A percentile compares a stretch with the other conserved stretches of the same genome.
Evolutionary conservation across 1,140 invertebrate species (phyloP).

Genomic region (Elymnias hypermnestra): DNA sequence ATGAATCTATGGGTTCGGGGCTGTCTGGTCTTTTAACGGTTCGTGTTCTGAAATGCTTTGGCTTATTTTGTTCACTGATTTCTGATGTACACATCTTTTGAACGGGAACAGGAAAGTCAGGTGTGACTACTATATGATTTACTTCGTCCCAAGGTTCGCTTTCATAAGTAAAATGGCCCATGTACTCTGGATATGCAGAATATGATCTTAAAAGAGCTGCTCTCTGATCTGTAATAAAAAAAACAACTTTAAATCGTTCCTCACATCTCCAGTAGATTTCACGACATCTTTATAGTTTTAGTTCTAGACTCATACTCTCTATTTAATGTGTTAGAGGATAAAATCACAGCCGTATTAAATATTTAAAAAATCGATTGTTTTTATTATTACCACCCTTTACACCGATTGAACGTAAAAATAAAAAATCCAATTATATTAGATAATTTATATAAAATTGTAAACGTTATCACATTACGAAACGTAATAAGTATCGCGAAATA

Average conservation of each 20-base stretch:
- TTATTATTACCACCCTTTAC: no score
- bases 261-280: no score
- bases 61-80: neutral
- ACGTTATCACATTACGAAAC: neutral
- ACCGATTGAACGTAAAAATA: no score
- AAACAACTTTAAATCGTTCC: neutral
- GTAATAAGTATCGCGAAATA: neutral
- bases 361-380: no score
- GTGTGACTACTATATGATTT: neutral
- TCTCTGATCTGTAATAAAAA: neutral
- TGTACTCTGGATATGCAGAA: neutral
- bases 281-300: no score
- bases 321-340: no score
- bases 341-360: no score
- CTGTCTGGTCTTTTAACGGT: neutral
- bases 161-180: neutral
- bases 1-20: neutral
- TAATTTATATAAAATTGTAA: neutral
- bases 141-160: neutral
- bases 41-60: neutral
- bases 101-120: neutral
- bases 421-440: neutral
- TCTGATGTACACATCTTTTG: neutral
- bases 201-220: neutral
- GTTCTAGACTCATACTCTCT: no score